phyloP scores from a whole-genome alignment of 2,113 vertebrate genomes.

The Rhinolophus ferrumequinum region DNA sequence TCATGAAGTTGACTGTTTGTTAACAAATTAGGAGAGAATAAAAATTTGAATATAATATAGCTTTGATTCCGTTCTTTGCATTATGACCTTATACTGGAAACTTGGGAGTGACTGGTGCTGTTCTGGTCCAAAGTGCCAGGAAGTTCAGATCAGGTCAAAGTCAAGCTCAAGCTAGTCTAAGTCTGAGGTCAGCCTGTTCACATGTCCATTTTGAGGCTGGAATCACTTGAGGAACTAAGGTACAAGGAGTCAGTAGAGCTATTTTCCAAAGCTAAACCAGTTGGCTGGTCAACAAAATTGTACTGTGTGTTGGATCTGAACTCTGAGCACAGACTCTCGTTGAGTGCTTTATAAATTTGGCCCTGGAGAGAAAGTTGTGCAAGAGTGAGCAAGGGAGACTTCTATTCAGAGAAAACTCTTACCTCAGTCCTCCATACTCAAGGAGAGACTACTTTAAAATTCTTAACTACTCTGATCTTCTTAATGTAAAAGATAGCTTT shows the following conservation, averaged over 20 bases:
- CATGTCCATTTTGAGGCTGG: neutral
- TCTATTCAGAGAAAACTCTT: neutral
- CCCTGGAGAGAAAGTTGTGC: neutral
- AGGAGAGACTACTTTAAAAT: neutral
- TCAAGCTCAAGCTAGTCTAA: neutral
- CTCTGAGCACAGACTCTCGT: neutral
- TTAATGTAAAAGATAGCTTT: neutral
- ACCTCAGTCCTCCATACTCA: neutral
- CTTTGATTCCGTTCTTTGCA: constrained; percentile 25
- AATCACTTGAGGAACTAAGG: neutral
- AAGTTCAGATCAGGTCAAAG: constrained; percentile 28
- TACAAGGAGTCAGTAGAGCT: neutral
- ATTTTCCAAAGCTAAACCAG: neutral
- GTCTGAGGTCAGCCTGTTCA: neutral
- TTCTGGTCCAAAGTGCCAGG: constrained; percentile 18
- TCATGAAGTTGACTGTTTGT: constrained; percentile 35
- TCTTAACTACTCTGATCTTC: neutral
- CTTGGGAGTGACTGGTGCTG: neutral
- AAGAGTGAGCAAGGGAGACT: neutral
- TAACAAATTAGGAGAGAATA: constrained; percentile 35
- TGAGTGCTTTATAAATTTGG: neutral
- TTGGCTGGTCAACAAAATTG: neutral
- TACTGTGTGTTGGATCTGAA: neutral
- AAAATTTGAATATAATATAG: constrained; percentile 7
- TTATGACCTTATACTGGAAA: constrained; percentile 18